phyloP scores from a whole-genome alignment of 2,113 vertebrate species.

The Corythaixoides concolor region DNA sequence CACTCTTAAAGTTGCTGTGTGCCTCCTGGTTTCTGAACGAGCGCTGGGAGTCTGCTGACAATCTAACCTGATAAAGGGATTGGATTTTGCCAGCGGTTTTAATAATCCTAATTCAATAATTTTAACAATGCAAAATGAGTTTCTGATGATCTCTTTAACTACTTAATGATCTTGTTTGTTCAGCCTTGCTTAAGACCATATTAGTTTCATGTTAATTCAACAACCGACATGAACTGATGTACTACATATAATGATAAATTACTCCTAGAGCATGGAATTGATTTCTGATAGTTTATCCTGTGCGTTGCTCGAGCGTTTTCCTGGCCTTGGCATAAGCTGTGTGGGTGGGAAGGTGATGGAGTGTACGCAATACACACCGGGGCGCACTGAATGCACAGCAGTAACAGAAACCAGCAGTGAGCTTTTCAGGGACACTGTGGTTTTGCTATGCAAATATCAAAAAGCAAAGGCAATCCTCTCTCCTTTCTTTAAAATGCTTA shows the following conservation, averaged over 20 bases:
- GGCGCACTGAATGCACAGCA: fast-evolving
- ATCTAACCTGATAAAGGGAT: not conserved
- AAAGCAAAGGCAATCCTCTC: not conserved
- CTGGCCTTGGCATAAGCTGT: not conserved
- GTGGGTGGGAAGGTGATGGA: not conserved
- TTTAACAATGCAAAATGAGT: not conserved
- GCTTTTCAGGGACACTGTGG: not conserved
- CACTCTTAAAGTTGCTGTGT: not conserved
- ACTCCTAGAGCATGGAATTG: not conserved
- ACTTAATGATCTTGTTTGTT: not conserved
- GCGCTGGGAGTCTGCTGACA: not conserved
- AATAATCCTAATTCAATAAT: not conserved
- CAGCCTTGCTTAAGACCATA: not conserved
- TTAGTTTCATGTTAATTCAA: not conserved
- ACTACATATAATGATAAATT: not conserved
- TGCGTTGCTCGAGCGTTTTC: fast-evolving
- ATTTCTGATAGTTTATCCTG: not conserved
- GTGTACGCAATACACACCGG: fast-evolving
- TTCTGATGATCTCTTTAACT: not conserved
- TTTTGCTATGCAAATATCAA: not conserved
- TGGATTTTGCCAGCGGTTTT: not conserved
- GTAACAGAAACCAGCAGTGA: not conserved
- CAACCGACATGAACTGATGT: not conserved
- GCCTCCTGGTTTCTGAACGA: not conserved
- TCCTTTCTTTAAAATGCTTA: not conserved